Evolutionary conservation across 35 echinoderm and acorn worm genomes (phyloP).

Genomic region (Ptychodera flava): DNA sequence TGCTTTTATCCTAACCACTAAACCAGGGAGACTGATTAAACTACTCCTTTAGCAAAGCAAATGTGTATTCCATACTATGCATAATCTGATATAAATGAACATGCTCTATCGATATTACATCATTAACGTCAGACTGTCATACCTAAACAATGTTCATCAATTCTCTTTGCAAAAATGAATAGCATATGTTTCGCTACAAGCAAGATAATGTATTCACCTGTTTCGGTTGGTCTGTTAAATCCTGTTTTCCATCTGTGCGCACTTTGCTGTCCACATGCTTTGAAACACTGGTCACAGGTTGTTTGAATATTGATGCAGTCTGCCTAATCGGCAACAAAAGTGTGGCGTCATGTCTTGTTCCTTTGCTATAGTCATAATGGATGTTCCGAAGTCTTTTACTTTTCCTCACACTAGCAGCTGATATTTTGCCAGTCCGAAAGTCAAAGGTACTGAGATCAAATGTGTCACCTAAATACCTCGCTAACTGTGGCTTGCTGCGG

Average conservation of each 20-base stretch:
- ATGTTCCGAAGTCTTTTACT: constrained; percentile 91
- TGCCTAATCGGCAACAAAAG: constrained; percentile 88
- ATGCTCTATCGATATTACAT: no score
- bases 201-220: no score
- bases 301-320: constrained; percentile 98
- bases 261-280: constrained; percentile 72
- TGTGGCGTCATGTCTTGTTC: constrained; percentile 78
- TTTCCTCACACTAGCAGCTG: constrained; percentile 70
- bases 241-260: constrained; percentile 89
- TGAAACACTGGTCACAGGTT: constrained; percentile 82
- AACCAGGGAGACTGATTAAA: no score
- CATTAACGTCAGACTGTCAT: no score
- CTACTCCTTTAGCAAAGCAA: no score
- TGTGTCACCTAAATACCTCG: constrained; percentile 84
- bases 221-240: constrained; percentile 92
- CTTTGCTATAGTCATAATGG: constrained; percentile 89
- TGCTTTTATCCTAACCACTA: no score
- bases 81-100: no score
- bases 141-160: no score
- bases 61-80: no score
- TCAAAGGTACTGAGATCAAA: constrained; percentile 96
- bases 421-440: constrained; percentile 84
- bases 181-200: no score
- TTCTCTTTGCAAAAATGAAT: no score
- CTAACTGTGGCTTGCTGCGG: constrained; percentile 94